A percentile compares a stretch with the other conserved stretches of the same genome.
phyloP scores from a whole-genome alignment of 2,888 invertebrate genomes.

The Himalopsyche kuldschensis region DNA sequence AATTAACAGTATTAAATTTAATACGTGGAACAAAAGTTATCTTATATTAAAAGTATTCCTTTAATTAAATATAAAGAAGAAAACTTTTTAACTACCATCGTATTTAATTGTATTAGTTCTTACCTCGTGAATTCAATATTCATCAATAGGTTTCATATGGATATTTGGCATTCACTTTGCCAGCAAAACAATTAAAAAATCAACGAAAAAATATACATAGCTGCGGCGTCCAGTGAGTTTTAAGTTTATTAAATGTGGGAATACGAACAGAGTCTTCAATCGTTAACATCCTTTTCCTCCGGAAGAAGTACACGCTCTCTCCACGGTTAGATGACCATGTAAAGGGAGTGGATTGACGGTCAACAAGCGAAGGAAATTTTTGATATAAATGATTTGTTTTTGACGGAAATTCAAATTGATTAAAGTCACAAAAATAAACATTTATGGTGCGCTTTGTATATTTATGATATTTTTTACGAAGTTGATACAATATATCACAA shows the following conservation, averaged over 20 bases:
- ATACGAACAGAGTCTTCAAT: not conserved
- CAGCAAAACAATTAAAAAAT: not conserved
- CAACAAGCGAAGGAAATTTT: not conserved
- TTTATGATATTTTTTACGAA: no score
- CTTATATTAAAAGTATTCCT: no score
- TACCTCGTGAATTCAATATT: no score
- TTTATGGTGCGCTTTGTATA: no score
- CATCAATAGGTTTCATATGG: no score
- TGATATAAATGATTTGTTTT: not conserved
- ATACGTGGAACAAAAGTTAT: no score
- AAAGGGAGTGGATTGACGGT: not conserved
- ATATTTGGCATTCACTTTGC: not conserved
- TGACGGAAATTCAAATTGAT: not conserved
- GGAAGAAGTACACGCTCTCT: not conserved
- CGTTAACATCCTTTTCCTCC: not conserved
- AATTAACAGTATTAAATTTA: no score
- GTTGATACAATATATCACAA: no score
- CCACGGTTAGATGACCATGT: not conserved
- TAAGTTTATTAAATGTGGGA: not conserved
- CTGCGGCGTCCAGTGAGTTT: no score
- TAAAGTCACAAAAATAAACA: not conserved
- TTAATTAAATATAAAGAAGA: no score
- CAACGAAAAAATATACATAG: not conserved
- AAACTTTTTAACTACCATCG: no score
- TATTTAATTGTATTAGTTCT: no score